Evolutionary conservation across 53 echinoderm and acorn worm genomes (phyloP), one percentile per base, ranked within the genome.

Genomic region (Pentamera pediparva): DNA sequence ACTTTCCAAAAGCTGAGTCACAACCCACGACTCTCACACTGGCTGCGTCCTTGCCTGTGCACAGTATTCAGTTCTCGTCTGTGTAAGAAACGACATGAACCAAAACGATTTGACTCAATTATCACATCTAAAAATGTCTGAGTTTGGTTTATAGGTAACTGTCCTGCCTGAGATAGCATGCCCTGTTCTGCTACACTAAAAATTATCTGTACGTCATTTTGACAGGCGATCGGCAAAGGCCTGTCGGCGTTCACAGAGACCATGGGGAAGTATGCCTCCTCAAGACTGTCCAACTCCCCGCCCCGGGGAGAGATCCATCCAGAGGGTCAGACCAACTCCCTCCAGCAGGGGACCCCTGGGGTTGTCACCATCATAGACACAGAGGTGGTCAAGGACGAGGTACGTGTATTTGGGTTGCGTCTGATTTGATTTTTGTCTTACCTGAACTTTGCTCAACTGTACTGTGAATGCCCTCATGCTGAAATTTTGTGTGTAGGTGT

Each of bases 161-260:
- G n/a, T n/a, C n/a, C n/a, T n/a, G n/a, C n/a, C n/a, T n/a, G n/a
- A n/a, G n/a, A n/a, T n/a, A n/a, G n/a, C n/a, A n/a, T n/a, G 9
- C 43, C 15, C 15, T 41, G 8, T 41, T 41, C 43, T 41, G 15
- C 9, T 41, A 41, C 20, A 15, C 25, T 21, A 1, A 52, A 4
- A 52, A 21, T 21, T 52, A 11, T 52, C 52, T 11, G 25, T 6
- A 20, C 25, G 19, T 52, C 25, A 21, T 8, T 52, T 18, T 61
- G 72, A 0, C 69, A 96, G 98, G 91, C 98, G 20, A 96, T 96
- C 59, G 83, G 91, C 35, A 96, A 96, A 47, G 98, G 98, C 15
- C 87, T 96, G 41, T 88, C 98, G 2, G 91, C 88, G 28, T 96
- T 96, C 80, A 87, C 91, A 56, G 91, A 96, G 35, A 87, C 98